A percentile compares a stretch with the other conserved stretches of the same genome.
Conservation (phyloP, 2,888 invertebrate species). For the Hipparchia semele region DNA sequence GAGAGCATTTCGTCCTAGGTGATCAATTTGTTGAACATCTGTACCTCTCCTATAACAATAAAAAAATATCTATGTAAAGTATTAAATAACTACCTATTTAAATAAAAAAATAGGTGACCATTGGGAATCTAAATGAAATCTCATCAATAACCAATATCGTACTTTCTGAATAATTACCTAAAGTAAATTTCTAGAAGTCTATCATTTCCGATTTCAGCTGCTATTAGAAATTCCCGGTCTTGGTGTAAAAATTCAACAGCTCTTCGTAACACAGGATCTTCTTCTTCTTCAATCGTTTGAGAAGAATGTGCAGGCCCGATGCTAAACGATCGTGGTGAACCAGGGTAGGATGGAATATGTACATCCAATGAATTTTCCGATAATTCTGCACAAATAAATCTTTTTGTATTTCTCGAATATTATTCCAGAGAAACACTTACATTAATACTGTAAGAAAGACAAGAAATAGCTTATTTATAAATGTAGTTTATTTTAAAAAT, state of each 20-base stretch:
- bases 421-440: too few relatives aligned
- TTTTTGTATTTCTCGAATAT: conserved; percentile 10
- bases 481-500: conserved; percentile 4
- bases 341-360: conserved; percentile 56
- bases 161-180: conserved; percentile 45
- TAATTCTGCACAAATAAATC: conserved; percentile 48
- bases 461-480: too few relatives aligned
- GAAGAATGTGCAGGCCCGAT: conserved; percentile 39
- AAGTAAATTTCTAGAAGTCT: conserved; percentile 51
- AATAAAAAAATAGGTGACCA: too few relatives aligned
- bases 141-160: too few relatives aligned
- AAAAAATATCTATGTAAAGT: too few relatives aligned
- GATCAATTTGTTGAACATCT: conserved; percentile 60
- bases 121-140: too few relatives aligned
- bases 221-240: conserved; percentile 60
- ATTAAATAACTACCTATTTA: too few relatives aligned
- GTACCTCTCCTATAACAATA: conserved; percentile 48
- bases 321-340: conserved; percentile 52
- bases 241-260: conserved; percentile 60
- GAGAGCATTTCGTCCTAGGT: conserved; percentile 66
- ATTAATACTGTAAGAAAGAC: too few relatives aligned
- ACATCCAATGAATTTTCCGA: conserved; percentile 59
- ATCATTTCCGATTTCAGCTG: conserved; percentile 64
- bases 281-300: conserved; percentile 28
- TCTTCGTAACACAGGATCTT: conserved; percentile 42